A percentile compares a stretch with the other conserved stretches of the same genome.
phyloP scores from a whole-genome alignment of 1,140 invertebrate genomes.

The Polypedilum pembai region DNA sequence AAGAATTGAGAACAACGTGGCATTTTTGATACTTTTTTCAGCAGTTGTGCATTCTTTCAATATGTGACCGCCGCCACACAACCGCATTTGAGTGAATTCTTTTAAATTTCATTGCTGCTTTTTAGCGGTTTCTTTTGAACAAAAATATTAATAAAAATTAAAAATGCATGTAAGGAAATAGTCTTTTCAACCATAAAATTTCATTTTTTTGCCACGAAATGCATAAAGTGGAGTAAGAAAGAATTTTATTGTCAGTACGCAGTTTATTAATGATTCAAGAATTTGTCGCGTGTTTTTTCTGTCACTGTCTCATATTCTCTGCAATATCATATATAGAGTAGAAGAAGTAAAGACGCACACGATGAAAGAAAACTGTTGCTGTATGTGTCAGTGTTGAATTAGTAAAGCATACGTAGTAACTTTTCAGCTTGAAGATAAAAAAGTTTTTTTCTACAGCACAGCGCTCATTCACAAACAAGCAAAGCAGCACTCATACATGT shows the following conservation, averaged over 20 bases:
- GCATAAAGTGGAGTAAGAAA: background rate
- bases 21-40: too few species aligned
- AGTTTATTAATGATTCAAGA: slow-evolving; percentile 18
- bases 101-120: too few species aligned
- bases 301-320: background rate
- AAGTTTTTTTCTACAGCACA: background rate
- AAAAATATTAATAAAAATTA: background rate
- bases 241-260: slow-evolving; percentile 3
- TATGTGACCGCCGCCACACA: too few species aligned
- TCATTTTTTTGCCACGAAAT: slow-evolving; percentile 3
- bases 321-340: too few species aligned
- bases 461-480: too few species aligned
- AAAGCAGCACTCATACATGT: background rate
- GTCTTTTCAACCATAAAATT: background rate
- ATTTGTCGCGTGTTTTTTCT: background rate
- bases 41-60: too few species aligned
- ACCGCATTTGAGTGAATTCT: too few species aligned
- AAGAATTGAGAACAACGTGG: too few species aligned
- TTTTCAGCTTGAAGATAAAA: background rate
- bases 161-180: background rate
- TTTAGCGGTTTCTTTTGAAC: too few species aligned
- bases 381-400: slow-evolving; percentile 3
- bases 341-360: background rate
- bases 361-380: background rate
- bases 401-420: slow-evolving; percentile 13